A percentile compares a stretch with the other conserved stretches of the same genome.
phyloP scores from a whole-genome alignment of 1,140 invertebrate species.

The Pogonognathellus flavescens region DNA sequence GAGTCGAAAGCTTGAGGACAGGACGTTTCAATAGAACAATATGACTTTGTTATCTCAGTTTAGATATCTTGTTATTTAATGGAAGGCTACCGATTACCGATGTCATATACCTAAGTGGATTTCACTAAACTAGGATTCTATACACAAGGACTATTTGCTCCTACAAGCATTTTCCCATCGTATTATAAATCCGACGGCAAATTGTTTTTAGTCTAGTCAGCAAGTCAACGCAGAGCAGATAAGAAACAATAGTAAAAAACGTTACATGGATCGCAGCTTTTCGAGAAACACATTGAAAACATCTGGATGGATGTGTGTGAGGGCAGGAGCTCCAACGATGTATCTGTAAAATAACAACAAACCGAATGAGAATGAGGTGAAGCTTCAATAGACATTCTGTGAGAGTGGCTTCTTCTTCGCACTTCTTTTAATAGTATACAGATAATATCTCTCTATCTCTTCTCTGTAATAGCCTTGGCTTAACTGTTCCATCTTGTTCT shows the following conservation, averaged over 20 bases:
- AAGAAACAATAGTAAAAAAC: slow-evolving; percentile 26
- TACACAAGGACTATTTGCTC: too few relatives aligned
- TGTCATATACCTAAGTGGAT: too few relatives aligned
- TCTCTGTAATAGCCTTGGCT: too few relatives aligned
- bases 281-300: slow-evolving; percentile 62
- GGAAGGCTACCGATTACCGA: background rate
- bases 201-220: too few relatives aligned
- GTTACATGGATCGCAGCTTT: slow-evolving; percentile 63
- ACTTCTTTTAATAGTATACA: background rate
- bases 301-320: slow-evolving; percentile 54
- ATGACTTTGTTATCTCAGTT: slow-evolving; percentile 19
- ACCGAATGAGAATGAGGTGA: background rate
- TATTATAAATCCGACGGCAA: too few relatives aligned
- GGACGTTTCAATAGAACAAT: background rate
- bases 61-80: background rate
- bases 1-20: background rate
- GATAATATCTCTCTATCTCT: background rate
- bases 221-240: background rate
- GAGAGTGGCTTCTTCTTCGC: background rate
- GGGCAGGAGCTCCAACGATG: slow-evolving; percentile 56
- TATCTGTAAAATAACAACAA: slow-evolving; percentile 54
- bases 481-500: background rate
- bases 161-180: too few relatives aligned
- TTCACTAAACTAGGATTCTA: too few relatives aligned
- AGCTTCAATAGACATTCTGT: background rate